phyloP scores from a whole-genome alignment of 2,113 vertebrate species.

The Paramisgurnus dabryanus region DNA sequence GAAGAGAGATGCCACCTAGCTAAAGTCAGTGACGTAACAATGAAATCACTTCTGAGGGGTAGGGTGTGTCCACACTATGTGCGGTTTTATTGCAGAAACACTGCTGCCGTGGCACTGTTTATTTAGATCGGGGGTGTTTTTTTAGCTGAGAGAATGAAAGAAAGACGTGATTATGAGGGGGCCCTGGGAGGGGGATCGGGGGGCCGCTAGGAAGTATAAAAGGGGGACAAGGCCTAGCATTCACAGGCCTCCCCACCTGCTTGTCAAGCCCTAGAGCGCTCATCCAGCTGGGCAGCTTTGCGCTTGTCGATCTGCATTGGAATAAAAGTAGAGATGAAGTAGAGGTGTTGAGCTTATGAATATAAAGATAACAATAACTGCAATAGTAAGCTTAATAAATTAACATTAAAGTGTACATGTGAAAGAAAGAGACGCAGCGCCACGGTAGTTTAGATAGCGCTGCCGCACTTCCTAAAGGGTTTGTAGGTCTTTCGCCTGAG shows the following conservation, averaged over 20 bases:
- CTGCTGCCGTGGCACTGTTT: conserved; percentile 56
- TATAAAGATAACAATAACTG: conserved; percentile 12
- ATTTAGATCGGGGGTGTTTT: conserved; percentile 70
- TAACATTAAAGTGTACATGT: conserved; percentile 12
- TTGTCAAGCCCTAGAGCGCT: conserved; percentile 54
- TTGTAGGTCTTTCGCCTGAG: conserved; percentile 69
- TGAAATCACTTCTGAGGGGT: conserved; percentile 60
- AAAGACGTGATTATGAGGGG: conserved; percentile 66
- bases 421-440: conserved; percentile 51
- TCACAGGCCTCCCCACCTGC: conserved; percentile 76
- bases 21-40: conserved; percentile 13
- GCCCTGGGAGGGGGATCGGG: conserved; percentile 42
- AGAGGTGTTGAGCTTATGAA: conserved; percentile 6
- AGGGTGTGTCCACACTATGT: conserved; percentile 50
- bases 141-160: conserved; percentile 62
- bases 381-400: conserved; percentile 17
- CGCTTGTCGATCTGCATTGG: conserved; percentile 1
- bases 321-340: not conserved
- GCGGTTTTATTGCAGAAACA: conserved; percentile 60
- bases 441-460: conserved; percentile 66
- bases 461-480: conserved; percentile 64
- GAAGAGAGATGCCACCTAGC: conserved; percentile 5
- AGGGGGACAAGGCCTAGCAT: conserved; percentile 73
- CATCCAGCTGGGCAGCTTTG: conserved; percentile 60
- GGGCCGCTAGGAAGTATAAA: conserved; percentile 34